These are phyloP conservation scores for Dynastes grantii DNA, from an alignment of 2,888 invertebrate species.

Conservation along the genomic window DNA sequence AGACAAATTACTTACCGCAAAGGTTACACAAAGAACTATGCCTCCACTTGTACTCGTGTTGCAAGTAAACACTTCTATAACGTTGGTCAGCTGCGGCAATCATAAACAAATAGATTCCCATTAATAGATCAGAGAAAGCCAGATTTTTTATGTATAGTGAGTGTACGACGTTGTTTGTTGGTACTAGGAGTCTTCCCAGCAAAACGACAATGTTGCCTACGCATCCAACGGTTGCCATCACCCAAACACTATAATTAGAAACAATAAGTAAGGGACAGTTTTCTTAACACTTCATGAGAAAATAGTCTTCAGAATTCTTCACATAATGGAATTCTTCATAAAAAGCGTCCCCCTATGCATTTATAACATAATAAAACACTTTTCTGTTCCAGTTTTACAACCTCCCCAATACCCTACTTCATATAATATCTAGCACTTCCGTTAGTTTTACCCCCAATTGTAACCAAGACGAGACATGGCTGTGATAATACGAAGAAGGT, in stretches of 20 bases:
- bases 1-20: conserved; percentile 70
- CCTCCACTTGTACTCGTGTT: conserved; percentile 75
- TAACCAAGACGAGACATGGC: too few species aligned
- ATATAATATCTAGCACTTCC: too few species aligned
- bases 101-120: conserved; percentile 76
- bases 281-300: too few species aligned
- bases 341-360: too few species aligned
- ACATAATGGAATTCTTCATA: too few species aligned
- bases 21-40: conserved; percentile 73
- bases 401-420: too few species aligned
- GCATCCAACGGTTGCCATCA: conserved; percentile 75
- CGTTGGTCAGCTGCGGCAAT: conserved; percentile 74
- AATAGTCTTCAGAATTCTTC: too few species aligned
- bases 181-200: conserved; percentile 72
- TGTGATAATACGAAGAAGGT: too few species aligned
- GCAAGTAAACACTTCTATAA: conserved; percentile 74
- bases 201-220: conserved; percentile 75
- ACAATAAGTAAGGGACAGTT: background rate
- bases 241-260: conserved; percentile 73
- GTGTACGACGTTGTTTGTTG: conserved; percentile 74
- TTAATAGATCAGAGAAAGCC: conserved; percentile 76
- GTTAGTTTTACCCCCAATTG: too few species aligned
- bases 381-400: too few species aligned
- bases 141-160: conserved; percentile 77
- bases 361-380: too few species aligned